Percentiles rank a stretch among this genome's conserved stretches.
Evolutionary conservation across 1,140 invertebrate genomes (phyloP).

Genomic region (Drosophila kurseongensis): DNA sequence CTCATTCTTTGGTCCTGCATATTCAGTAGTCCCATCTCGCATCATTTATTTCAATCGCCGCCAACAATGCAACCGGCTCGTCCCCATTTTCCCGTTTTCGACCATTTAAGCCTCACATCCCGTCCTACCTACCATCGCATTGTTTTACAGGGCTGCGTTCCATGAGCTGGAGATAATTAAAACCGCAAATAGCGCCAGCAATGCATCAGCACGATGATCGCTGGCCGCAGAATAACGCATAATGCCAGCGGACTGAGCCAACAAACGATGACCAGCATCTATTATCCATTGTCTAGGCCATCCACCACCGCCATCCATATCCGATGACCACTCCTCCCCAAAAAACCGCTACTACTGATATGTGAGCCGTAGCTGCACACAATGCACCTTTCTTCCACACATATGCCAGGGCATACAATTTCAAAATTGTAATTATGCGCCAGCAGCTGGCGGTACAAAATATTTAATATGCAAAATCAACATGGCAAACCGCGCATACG

Average conservation of each 20-base stretch:
- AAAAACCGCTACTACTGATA: constrained; percentile 45
- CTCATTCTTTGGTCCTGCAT: constrained; percentile 29
- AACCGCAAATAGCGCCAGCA: constrained; percentile 46
- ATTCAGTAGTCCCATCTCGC: constrained; percentile 39
- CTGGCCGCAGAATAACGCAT: constrained; percentile 20
- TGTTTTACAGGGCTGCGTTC: constrained; percentile 27
- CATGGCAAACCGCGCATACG: constrained; percentile 43
- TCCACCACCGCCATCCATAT: constrained; percentile 23
- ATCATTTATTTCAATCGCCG: constrained; percentile 60
- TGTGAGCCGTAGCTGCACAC: constrained; percentile 39
- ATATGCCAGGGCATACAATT: constrained; percentile 16
- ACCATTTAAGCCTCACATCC: constrained; percentile 12
- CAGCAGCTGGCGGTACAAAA: constrained; percentile 23
- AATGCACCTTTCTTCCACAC: constrained; percentile 47
- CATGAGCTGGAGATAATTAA: constrained; percentile 50
- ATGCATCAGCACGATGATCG: constrained; percentile 17
- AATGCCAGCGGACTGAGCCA: constrained; percentile 11
- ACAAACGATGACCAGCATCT: constrained; percentile 46
- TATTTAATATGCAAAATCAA: constrained; percentile 40
- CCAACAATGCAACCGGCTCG: constrained; percentile 22
- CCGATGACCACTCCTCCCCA: constrained; percentile 17
- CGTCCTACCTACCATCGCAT: constrained; percentile 7
- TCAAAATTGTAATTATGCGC: constrained; percentile 59
- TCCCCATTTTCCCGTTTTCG: constrained; percentile 10
- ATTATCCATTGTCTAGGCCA: constrained; percentile 41